Evolutionary conservation across 2,797 vertebrate species (phyloP).

Genomic region (Gila robusta): DNA sequence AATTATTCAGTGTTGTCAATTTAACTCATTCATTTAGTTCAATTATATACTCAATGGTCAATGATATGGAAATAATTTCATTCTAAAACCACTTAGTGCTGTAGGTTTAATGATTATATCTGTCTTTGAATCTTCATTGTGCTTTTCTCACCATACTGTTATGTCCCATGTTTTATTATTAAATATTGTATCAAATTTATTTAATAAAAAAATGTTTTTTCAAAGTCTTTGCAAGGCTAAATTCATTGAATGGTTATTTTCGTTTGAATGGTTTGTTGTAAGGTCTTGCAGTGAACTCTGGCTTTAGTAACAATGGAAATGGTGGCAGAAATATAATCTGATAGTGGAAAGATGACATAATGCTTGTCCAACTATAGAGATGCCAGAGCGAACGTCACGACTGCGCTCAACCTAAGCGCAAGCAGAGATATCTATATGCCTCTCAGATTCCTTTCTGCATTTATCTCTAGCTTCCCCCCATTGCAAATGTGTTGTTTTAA

Average conservation of each 20-base stretch:
- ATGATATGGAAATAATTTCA: slow-evolving; percentile 45
- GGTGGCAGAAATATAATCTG: slow-evolving; percentile 5
- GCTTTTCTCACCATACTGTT: neutral
- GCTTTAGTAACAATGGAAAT: slow-evolving; percentile 14
- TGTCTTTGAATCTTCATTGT: neutral
- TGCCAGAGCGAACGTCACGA: slow-evolving; percentile 18
- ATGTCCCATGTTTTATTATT: too few species aligned
- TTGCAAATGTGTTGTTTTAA: slow-evolving; percentile 38
- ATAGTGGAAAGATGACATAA: slow-evolving; percentile 40
- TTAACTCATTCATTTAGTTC: slow-evolving; percentile 33
- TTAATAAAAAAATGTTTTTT: neutral
- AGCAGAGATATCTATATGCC: slow-evolving; percentile 1
- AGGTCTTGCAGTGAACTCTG: neutral
- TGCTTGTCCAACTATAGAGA: slow-evolving; percentile 49
- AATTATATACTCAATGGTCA: slow-evolving; percentile 55
- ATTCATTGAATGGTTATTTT: neutral
- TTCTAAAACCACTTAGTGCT: slow-evolving; percentile 7
- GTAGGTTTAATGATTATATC: neutral
- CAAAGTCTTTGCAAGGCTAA: neutral
- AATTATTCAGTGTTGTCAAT: slow-evolving; percentile 37
- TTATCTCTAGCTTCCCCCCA: slow-evolving; percentile 21
- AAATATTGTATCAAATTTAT: neutral
- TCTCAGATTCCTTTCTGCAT: slow-evolving; percentile 38
- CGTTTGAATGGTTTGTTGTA: neutral
- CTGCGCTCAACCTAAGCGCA: neutral